Conservation (phyloP, 2,113 vertebrate genomes). For the Notothenia rossii region DNA sequence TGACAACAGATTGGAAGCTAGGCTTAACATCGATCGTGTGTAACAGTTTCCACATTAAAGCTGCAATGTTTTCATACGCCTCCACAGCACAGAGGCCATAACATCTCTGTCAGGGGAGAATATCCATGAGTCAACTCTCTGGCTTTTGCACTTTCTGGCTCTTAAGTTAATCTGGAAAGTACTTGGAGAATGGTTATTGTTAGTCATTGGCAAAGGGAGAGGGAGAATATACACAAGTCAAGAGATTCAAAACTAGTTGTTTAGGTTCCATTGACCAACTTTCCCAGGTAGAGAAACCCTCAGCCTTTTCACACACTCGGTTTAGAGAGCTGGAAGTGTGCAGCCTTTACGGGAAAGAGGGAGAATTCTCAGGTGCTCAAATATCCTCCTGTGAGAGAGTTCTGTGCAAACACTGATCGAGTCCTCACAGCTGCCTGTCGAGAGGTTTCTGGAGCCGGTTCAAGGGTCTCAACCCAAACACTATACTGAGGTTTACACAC, state of each 20-base stretch:
- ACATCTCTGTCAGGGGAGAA: too few species aligned
- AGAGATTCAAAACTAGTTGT: background rate
- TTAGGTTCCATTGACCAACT: background rate
- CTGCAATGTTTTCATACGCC: too few species aligned
- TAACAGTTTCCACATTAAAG: slow-evolving; percentile 27
- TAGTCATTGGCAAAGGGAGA: background rate
- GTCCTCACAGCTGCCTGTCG: slow-evolving; percentile 56
- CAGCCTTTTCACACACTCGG: background rate
- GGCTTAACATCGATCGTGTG: background rate
- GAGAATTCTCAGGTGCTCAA: slow-evolving; percentile 61
- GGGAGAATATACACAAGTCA: background rate
- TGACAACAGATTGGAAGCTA: slow-evolving; percentile 8
- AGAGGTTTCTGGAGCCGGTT: slow-evolving; percentile 23
- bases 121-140: background rate
- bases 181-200: background rate
- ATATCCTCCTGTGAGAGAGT: slow-evolving; percentile 30
- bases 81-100: too few species aligned
- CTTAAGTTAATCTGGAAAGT: background rate
- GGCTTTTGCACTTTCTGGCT: background rate
- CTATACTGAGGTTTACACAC: background rate
- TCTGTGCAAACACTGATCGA: slow-evolving; percentile 21
- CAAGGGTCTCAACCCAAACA: slow-evolving; percentile 1
- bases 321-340: background rate
- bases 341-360: slow-evolving; percentile 49
- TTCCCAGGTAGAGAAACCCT: slow-evolving; percentile 3